Evolutionary conservation across 92 coral and sea anemone species (phyloP), one percentile per base, ranked within the genome.

Genomic region (Meandrina meandrites): DNA sequence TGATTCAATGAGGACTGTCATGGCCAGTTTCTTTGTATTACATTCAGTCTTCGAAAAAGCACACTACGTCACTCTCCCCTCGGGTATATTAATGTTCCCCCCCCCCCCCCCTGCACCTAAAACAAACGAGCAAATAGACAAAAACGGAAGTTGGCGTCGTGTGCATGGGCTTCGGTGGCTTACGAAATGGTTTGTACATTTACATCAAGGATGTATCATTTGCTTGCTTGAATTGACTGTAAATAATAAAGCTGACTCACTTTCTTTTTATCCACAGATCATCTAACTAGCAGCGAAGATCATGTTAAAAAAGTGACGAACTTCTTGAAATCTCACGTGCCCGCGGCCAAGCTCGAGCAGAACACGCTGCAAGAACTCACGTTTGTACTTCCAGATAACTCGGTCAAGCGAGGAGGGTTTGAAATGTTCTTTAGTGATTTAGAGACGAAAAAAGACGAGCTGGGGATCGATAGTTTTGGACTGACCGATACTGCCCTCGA

Each of bases 391-490:
- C 99, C 99, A 12, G 98, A 97, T 56, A 93, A 90, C 85, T 91
- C 95, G 32, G 96, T 97, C 34, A 93, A 95, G 83, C 94, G 90
- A 78, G 99, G 98, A 18, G 94, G 94, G 17, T 97, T 95, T 88
- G 94, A 96, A 60, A 91, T 84, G 62, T 96, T 97, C 79, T 97
- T 97, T 85, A 45, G 88, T 48, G 97, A 92, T 21, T 88, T 97
- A 57, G 99, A 97, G 62, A 32, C 90, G 84, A 97, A 91, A 76
- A 90, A 87, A 32, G 94, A 84, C 57, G 73, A 88, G 21, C 95
- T 97, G 35, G 99, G 97, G 27, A 90, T 97, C 31, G 98, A 91
- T 60, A 97, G 99, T 82, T 97, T 93, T 84, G 99, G 99, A 27
- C 78, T 97, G 34, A 88, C 93, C 19, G 97, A 97, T 72, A 95